Percentiles rank a stretch among this genome's conserved stretches.
Evolutionary conservation across 37 sponge, comb jelly and placozoan species (phyloP).

Genomic region (Theonella swinhoei): DNA sequence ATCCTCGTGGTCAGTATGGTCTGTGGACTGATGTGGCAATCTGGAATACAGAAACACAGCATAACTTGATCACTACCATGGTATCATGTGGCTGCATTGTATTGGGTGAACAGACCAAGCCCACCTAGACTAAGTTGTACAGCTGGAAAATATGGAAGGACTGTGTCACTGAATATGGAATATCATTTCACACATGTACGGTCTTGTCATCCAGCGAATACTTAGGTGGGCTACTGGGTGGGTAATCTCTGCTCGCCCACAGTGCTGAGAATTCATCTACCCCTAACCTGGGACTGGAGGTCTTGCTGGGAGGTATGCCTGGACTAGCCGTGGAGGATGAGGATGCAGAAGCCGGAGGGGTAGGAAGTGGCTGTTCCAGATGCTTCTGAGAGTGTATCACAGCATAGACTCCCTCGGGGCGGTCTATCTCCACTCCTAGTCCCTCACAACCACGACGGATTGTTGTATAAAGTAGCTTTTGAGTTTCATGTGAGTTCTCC

Average conservation of each 20-base stretch:
- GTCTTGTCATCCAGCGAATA: no score
- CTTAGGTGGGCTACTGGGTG: no score
- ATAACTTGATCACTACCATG: not conserved
- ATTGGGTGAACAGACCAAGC: not conserved
- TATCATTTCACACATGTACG: no score
- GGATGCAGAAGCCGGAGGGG: not conserved
- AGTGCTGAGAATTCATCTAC: no score
- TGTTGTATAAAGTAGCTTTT: slow-evolving; percentile 8
- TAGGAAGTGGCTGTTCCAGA: not conserved
- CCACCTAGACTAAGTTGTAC: slow-evolving; percentile 25
- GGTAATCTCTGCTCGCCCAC: no score
- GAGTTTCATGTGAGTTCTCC: not conserved
- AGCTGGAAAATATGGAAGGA: not conserved
- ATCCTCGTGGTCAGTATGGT: not conserved
- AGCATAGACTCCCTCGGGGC: not conserved
- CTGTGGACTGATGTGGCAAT: not conserved
- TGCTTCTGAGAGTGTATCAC: not conserved
- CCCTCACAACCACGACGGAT: slow-evolving; percentile 12
- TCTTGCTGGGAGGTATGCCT: no score
- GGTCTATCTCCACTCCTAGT: slow-evolving; percentile 6
- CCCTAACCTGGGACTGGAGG: no score
- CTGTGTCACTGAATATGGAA: no score
- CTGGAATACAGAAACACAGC: not conserved
- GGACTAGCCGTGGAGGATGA: no score
- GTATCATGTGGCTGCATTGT: not conserved